phyloP scores from a whole-genome alignment of 2,888 invertebrate species.

The Drosophila histrio region DNA sequence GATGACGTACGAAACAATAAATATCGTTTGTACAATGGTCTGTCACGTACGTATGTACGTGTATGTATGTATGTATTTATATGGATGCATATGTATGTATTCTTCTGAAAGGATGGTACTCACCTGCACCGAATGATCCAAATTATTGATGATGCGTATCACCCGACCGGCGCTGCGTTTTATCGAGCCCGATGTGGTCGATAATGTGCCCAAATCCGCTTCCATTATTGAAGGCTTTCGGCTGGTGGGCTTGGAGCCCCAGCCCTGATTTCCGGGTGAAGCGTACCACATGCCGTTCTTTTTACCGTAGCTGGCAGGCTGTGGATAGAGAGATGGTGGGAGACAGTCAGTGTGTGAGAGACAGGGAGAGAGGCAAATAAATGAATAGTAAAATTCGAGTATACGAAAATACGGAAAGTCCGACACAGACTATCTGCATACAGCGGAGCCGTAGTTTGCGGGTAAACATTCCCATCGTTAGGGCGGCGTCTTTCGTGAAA shows the following conservation, averaged over 20 bases:
- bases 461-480: constrained; percentile 33
- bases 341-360: constrained; percentile 3
- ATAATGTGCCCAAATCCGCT: constrained; percentile 88
- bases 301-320: constrained; percentile 96
- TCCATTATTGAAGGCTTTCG: constrained; percentile 93
- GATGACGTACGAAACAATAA: constrained; percentile 45
- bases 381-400: constrained; percentile 46
- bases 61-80: background rate
- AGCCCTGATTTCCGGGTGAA: constrained; percentile 86
- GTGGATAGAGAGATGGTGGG: constrained; percentile 46
- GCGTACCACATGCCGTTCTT: constrained; percentile 95
- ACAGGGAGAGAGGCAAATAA: constrained; percentile 24
- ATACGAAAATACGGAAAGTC: constrained; percentile 50
- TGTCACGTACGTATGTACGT: background rate
- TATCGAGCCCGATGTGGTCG: constrained; percentile 86
- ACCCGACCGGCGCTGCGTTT: constrained; percentile 93
- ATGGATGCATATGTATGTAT: background rate
- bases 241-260: constrained; percentile 89
- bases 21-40: constrained; percentile 26
- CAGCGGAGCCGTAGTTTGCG: constrained; percentile 17
- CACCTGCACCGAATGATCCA: constrained; percentile 96
- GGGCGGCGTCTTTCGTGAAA: constrained; percentile 57
- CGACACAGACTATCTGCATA: constrained; percentile 25
- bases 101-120: constrained; percentile 45
- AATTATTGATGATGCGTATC: constrained; percentile 96